Base-by-base conservation (phyloP, 2,888 invertebrate species). In the Harpalus rubripes region DNA sequence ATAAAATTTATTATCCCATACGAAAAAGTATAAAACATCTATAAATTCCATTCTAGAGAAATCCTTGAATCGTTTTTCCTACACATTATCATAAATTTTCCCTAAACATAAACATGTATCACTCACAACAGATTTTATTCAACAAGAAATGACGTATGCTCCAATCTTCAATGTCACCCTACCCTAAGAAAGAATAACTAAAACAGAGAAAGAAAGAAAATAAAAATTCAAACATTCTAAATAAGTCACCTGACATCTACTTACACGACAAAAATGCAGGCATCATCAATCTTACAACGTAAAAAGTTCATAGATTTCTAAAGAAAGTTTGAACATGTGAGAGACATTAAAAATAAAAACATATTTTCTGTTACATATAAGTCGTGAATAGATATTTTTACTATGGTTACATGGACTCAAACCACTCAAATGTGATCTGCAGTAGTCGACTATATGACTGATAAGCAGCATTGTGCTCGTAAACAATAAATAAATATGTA, bases 41-140 rank as follows among this genome's bases (percentile, higher is more conserved):
- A 63, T 26, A 26, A 63, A 63, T 63, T 12, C 7, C 16, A 59
- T 63, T 63, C 63, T 63, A 22, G 63, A 7, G 32, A 68, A 68
- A 68, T 65, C 65, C 65, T 65, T 18, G 61, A 63, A 63, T 22
- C 63, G 44, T 41, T 74, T 18, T 16, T 74, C 72, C 44, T 44
- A 22, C 44, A 74, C 72, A 74, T 74, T 74, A 74, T 74, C 72
- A 74, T 74, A 74, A 74, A 74, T 74, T 52, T 74, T 41, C 72
- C 44, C 44, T 74, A 74, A 74, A 41, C 72, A 74, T 74, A 74
- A 41, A 74, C 72, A 74, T 74, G 44, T 74, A 74, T 74, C 72
- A 74, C 72, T 74, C 22, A 74, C 18, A 74, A 74, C 72, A 44
- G 41, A 74, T 74, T 18, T 22, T 18, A 74, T 74, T 74, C 41